Conservation (phyloP, 2,797 vertebrate genomes). For the Nannoperca australis region DNA sequence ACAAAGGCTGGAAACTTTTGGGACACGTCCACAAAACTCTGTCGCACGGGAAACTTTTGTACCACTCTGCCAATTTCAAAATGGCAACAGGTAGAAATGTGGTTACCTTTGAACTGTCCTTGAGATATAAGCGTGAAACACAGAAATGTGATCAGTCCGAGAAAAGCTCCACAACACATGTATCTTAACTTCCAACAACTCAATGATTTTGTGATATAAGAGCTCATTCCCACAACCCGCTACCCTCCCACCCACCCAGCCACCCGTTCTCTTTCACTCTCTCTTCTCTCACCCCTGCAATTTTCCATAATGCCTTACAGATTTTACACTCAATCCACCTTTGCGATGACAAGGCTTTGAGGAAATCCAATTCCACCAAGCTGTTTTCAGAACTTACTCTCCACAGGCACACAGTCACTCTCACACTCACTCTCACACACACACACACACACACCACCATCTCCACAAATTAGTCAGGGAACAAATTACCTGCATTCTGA, state of each 20-base stretch:
- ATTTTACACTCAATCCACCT: constrained; percentile 85
- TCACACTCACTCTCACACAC: constrained; percentile 58
- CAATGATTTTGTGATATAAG: constrained; percentile 60
- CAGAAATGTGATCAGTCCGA: background rate
- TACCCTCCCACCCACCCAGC: constrained; percentile 55
- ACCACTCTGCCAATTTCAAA: constrained; percentile 9
- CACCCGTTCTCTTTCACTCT: constrained; percentile 67
- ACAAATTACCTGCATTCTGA: constrained; percentile 87
- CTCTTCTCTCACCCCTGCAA: constrained; percentile 76
- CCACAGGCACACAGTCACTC: constrained; percentile 73
- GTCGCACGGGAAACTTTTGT: constrained; percentile 6
- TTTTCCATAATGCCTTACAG: constrained; percentile 84
- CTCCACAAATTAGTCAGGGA: constrained; percentile 87
- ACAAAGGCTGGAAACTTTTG: constrained; percentile 38
- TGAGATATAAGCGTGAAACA: background rate
- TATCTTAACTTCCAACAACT: constrained; percentile 47
- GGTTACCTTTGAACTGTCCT: constrained; percentile 44
- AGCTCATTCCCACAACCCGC: constrained; percentile 40
- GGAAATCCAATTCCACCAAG: constrained; percentile 86
- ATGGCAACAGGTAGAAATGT: constrained; percentile 61
- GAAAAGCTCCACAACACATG: constrained; percentile 2
- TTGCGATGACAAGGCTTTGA: constrained; percentile 86
- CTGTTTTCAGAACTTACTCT: constrained; percentile 87
- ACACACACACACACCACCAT: constrained; percentile 73
- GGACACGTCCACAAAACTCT: constrained; percentile 1